Evolutionary conservation across 2,797 vertebrate species (phyloP).

Genomic region (Acanthiza pusilla): DNA sequence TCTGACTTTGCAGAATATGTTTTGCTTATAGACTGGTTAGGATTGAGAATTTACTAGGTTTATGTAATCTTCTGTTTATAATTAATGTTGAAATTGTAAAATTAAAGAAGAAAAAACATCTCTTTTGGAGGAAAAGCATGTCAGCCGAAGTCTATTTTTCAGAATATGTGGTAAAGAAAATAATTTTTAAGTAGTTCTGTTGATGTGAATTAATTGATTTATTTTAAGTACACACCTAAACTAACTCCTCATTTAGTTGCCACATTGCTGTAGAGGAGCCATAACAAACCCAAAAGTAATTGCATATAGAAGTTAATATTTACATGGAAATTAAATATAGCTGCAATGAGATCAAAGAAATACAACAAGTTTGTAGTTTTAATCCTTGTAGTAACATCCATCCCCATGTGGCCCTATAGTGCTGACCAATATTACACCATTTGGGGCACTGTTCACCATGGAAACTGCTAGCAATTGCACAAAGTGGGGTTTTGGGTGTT

Average conservation of each 20-base stretch:
- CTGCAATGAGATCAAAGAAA: neutral
- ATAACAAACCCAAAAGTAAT: neutral
- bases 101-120: neutral
- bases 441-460: neutral
- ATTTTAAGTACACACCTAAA: neutral
- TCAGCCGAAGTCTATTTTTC: neutral
- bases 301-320: neutral
- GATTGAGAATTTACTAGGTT: neutral
- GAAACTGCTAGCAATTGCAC: neutral
- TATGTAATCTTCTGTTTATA: neutral
- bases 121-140: neutral
- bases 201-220: neutral
- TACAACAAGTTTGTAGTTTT: neutral
- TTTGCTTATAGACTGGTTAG: neutral
- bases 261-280: neutral
- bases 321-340: neutral
- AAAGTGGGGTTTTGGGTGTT: neutral
- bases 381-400: neutral
- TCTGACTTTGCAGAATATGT: neutral
- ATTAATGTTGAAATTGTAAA: neutral
- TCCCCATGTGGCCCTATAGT: neutral
- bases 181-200: neutral
- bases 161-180: neutral
- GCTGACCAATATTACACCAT: neutral
- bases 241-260: neutral